Evolutionary conservation across 2,888 invertebrate genomes (phyloP).

Genomic region (Leucania comma): DNA sequence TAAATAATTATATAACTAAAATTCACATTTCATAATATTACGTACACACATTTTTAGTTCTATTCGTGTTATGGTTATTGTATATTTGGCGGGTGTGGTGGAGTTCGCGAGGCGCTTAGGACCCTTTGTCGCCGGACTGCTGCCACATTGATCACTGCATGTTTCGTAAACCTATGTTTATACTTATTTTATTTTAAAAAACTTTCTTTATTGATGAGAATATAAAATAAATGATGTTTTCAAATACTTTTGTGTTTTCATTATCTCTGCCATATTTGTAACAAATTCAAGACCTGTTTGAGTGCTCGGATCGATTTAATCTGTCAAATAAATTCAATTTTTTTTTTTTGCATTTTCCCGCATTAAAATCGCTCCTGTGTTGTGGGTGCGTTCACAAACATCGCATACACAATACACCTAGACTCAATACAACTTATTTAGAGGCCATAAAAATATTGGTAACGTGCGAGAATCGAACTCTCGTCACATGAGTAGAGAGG

Average conservation of each 20-base stretch:
- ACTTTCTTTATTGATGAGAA: slow-evolving; percentile 89
- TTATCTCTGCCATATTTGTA: neutral
- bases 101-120: slow-evolving; percentile 17
- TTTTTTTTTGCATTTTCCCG: too few species aligned
- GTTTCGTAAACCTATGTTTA: slow-evolving; percentile 85
- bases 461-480: too few species aligned
- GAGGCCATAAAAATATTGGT: too few species aligned
- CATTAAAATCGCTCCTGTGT: too few species aligned
- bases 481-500: too few species aligned
- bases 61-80: slow-evolving; percentile 80
- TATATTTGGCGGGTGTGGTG: slow-evolving; percentile 74
- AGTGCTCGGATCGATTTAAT: neutral
- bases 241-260: slow-evolving; percentile 76
- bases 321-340: too few species aligned
- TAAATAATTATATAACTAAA: slow-evolving; percentile 73
- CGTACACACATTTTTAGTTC: slow-evolving; percentile 87
- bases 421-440: too few species aligned
- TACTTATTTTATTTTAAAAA: slow-evolving; percentile 88
- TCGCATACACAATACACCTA: too few species aligned
- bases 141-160: slow-evolving; percentile 83
- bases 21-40: slow-evolving; percentile 83
- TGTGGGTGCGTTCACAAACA: too few species aligned
- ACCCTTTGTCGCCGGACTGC: slow-evolving; percentile 47
- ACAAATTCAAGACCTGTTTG: too few species aligned
- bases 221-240: slow-evolving; percentile 91